Conservation (phyloP, 2,888 invertebrate genomes). For the Oasisia sp. region DNA sequence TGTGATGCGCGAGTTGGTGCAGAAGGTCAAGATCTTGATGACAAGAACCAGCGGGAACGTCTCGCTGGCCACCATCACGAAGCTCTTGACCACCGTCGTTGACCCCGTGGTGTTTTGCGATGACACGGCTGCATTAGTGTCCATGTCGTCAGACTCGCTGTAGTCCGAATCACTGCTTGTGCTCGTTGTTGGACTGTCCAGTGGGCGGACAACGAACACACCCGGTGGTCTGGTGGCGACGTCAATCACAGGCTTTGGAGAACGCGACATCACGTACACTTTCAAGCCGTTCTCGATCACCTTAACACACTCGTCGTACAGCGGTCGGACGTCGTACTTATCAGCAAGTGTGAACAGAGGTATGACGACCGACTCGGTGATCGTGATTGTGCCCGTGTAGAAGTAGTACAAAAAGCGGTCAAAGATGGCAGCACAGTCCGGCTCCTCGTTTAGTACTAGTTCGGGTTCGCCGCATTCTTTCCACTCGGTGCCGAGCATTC, state of each 20-base stretch:
- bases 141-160: neutral
- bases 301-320: constrained; percentile 56
- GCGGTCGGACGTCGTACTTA: constrained; percentile 56
- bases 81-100: neutral
- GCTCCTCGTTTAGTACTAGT: constrained; percentile 47
- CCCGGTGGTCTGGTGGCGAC: constrained; percentile 24
- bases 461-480: constrained; percentile 29
- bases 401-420: constrained; percentile 61
- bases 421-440: constrained; percentile 58
- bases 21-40: constrained; percentile 38
- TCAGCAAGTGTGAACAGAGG: constrained; percentile 58
- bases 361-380: constrained; percentile 59
- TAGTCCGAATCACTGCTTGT: neutral
- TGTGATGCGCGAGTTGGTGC: constrained; percentile 36
- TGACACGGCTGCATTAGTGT: neutral
- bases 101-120: neutral
- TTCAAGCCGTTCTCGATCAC: constrained; percentile 42
- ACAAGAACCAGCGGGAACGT: constrained; percentile 40
- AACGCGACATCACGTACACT: constrained; percentile 36
- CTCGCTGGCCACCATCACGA: constrained; percentile 38
- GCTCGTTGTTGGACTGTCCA: constrained; percentile 18
- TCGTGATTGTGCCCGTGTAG: constrained; percentile 61
- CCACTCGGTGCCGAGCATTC: constrained; percentile 41
- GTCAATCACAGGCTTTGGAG: neutral
- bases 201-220: constrained; percentile 19